Evolutionary conservation across 2,113 vertebrate genomes (phyloP), one percentile per base, ranked within the genome.

Genomic region (Halichoerus grypus): DNA sequence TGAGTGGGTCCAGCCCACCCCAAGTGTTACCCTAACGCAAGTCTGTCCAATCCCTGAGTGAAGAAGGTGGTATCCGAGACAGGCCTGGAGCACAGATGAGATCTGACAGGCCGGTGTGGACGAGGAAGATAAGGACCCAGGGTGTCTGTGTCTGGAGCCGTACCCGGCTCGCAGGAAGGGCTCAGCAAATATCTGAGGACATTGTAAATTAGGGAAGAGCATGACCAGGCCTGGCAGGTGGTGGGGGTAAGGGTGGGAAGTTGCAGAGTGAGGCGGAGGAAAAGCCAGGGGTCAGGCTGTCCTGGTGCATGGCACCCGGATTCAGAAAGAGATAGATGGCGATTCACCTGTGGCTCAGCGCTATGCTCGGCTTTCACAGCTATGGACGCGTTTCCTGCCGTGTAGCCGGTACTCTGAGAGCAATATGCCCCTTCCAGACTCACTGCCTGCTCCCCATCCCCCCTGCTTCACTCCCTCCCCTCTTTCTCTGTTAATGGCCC

Each of bases 281-380:
- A 16, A 39, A 61, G 90, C 22, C 1, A 0, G 80, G 0, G 15
- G 33, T 33, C 77, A 49, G 84, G 85, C 19, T 7, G 19, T 33
- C 51, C 89, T 5, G 0, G n/a, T 24, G 21, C 31, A 2, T 6
- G 42, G 69, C 79, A 3, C 10, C 0, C 1, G 3, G 57, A 46
- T 46, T 22, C 71, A 9, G 31, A 7, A 0, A 15, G 69, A 51
- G 39, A 69, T 7, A 0, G 42, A 84, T 7, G 3, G 46, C 0
- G 14, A 15, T 3, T 28, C 80, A 4, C 13, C 5, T 0, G 11
- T 0, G 16, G 19, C 31, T 57, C 18, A 1, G 9, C 0, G 28
- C 26, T 7, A 2, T 1, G 11, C 28, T 11, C 0, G 3, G 84
- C 39, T 19, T 42, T 42, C 4, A 21, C 28, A 13, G n/a, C 81